Conservation (phyloP, 2,888 invertebrate species). For the Trypoxylon attenuatum region DNA sequence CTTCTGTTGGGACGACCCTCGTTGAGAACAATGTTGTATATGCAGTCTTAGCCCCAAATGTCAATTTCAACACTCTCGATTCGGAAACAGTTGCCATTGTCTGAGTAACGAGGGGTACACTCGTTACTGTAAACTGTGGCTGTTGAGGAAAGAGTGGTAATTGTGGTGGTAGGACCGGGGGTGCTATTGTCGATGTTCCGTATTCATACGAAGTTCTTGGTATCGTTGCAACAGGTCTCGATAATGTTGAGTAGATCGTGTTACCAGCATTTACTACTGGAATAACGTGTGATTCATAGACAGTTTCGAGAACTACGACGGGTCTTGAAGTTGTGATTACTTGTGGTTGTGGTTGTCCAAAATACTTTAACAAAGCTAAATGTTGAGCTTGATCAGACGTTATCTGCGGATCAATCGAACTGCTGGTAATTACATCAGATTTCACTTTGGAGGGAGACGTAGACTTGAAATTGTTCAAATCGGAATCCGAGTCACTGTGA, state of each 20-base stretch:
- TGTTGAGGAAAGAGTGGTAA: slow-evolving; percentile 70
- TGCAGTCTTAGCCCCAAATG: slow-evolving; percentile 93
- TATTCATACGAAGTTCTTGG: slow-evolving; percentile 76
- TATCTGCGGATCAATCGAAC: slow-evolving; percentile 74
- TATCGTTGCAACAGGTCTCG: slow-evolving; percentile 85
- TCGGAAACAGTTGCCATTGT: slow-evolving; percentile 87
- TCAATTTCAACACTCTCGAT: slow-evolving; percentile 88
- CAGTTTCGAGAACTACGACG: slow-evolving; percentile 83
- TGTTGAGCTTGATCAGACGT: slow-evolving; percentile 85
- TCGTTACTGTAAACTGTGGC: slow-evolving; percentile 85
- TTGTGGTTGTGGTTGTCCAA: slow-evolving; percentile 80
- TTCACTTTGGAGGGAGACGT: slow-evolving; percentile 76
- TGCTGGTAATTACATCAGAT: slow-evolving; percentile 75
- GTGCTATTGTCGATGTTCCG: slow-evolving; percentile 83
- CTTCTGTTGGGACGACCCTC: slow-evolving; percentile 86
- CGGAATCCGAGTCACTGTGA: slow-evolving; percentile 77
- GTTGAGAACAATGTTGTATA: slow-evolving; percentile 91
- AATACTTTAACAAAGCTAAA: slow-evolving; percentile 82
- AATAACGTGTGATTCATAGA: slow-evolving; percentile 89
- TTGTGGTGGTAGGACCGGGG: slow-evolving; percentile 58
- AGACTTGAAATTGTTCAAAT: slow-evolving; percentile 83
- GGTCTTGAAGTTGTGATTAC: slow-evolving; percentile 88
- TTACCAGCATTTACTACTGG: slow-evolving; percentile 85
- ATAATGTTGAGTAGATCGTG: slow-evolving; percentile 86
- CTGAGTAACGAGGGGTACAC: slow-evolving; percentile 87